Evolutionary conservation across 92 coral and sea anemone species (phyloP), one percentile per base, ranked within the genome.

Genomic region (Bergia sp.): DNA sequence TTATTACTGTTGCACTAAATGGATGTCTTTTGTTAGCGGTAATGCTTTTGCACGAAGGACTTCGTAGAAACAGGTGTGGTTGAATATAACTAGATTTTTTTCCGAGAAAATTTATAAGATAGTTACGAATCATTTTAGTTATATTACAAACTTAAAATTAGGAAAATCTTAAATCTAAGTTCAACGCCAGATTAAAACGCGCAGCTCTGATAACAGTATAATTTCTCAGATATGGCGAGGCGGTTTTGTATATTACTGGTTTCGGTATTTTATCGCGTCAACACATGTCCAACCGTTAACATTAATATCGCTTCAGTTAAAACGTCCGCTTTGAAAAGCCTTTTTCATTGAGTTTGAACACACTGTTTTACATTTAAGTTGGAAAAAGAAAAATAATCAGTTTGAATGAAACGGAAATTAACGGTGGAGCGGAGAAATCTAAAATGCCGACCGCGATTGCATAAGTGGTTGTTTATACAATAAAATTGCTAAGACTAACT

Each of bases 401-500:
- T 73, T 29, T 73, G 42, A 73, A 36, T 73, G 77, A 38, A 44
- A 78, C 65, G 55, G 55, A 55, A 79, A 79, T 79, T 55, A 80
- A 55, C 7, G 39, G 67, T 80, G 8, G 1, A 37, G 40, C 42
- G 18, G 18, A 80, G 8, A 5, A 38, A 18, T 36, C 85, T 57
- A 80, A 6, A 53, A 37, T 57, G 85, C 85, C 61, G 16, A 18
- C 43, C 11, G 49, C 69, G 29, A 80, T 79, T 50, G 41, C 53
- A 3, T 3, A 80, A 38, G 44, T 21, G 72, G 1, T 13, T 55
- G 47, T 57, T 15, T 80, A 80, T 57, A 18, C 43, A 55, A 37
- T 37, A 45, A 37, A 37, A 57, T 80, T 80, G 37, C 50, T 37
- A 10, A 38, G 47, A 80, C 61, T 13, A 55, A 80, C 67, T 15